Evolutionary conservation across 2,888 invertebrate genomes (phyloP).

Genomic region (Arctia plantaginis): DNA sequence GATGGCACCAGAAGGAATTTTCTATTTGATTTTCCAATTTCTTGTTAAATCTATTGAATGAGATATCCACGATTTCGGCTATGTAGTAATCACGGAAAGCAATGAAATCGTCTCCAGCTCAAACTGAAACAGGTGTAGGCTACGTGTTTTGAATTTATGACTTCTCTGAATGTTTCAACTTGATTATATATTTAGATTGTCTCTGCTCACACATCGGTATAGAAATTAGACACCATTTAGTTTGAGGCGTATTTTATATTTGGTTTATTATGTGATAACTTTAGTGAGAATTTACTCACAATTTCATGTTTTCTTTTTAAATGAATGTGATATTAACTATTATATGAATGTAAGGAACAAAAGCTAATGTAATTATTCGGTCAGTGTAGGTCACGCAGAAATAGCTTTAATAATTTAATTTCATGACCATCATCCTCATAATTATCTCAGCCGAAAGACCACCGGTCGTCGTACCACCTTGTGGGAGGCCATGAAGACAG

Average conservation of each 20-base stretch:
- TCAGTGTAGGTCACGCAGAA: too few relatives aligned
- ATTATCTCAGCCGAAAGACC: too few relatives aligned
- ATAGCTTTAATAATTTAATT: too few relatives aligned
- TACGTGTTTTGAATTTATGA: constrained; percentile 22
- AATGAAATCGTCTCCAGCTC: constrained; percentile 12
- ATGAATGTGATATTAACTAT: too few relatives aligned
- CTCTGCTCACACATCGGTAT: constrained; percentile 1
- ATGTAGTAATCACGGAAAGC: constrained; percentile 12
- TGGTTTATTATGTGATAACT: not conserved
- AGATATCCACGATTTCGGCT: not conserved
- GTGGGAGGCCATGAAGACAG: too few relatives aligned
- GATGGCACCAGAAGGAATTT: too few relatives aligned
- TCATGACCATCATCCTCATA: too few relatives aligned
- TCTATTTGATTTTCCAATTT: not conserved
- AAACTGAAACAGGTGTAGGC: constrained; percentile 17
- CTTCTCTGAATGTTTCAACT: constrained; percentile 9
- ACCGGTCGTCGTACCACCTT: too few relatives aligned
- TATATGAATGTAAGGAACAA: too few relatives aligned
- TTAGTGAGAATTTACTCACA: not conserved
- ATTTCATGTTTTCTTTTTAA: too few relatives aligned
- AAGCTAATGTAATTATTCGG: too few relatives aligned
- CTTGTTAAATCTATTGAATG: constrained; percentile 1
- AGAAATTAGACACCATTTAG: constrained; percentile 1
- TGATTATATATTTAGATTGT: constrained; percentile 23
- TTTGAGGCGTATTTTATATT: not conserved